Base-by-base conservation (phyloP, 2,797 vertebrate genomes). In the Pipistrellus pipistrellus region DNA sequence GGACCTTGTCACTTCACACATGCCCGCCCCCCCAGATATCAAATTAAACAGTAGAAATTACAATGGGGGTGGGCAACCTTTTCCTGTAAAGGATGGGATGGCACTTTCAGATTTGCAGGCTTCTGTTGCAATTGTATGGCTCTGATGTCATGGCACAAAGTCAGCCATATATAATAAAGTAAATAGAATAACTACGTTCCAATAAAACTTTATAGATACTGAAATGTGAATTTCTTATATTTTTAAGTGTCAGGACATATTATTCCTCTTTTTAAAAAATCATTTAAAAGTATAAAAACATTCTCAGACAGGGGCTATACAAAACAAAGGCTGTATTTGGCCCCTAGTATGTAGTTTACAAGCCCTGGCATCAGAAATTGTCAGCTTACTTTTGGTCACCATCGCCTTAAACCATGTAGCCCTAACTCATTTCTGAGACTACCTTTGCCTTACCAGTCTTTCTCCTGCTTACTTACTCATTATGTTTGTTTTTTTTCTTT, bases 401-500 rank as follows among this genome's bases (percentile, higher is more conserved):
- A 90, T 38, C 18, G 27, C 95, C 82, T 75, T 62, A 44, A 89
- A 75, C 4, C 13, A 81, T 59, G 66, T 80, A 53, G 5, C 30
- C 27, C 69, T 30, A 75, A 64, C 25, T 92, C 48, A 93, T 82
- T 94, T 90, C 81, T 81, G 35, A 90, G 30, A 20, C 44, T 75
- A 21, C 21, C 48, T 7, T 59, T 69, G 20, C 51, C 48, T 90
- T 64, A 38, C 25, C 32, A 59, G 25, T 88, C 46, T 86, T 72
- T 62, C 30, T 59, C 53, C 77, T 53, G 20, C 13, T 87, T 66
- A 32, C 30, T 83, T 41, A 44, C 71, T 44, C 62, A 77, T 81
- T 75, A 66, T 8, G 44, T 92, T 72, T 62, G 72, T 35, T 32
- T 85, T 96, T 35, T 41, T 95, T 41, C 25, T 85, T 95, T 95